Conservation (phyloP, 2,113 vertebrate genomes). For the Girardinichthys multiradiatus region DNA sequence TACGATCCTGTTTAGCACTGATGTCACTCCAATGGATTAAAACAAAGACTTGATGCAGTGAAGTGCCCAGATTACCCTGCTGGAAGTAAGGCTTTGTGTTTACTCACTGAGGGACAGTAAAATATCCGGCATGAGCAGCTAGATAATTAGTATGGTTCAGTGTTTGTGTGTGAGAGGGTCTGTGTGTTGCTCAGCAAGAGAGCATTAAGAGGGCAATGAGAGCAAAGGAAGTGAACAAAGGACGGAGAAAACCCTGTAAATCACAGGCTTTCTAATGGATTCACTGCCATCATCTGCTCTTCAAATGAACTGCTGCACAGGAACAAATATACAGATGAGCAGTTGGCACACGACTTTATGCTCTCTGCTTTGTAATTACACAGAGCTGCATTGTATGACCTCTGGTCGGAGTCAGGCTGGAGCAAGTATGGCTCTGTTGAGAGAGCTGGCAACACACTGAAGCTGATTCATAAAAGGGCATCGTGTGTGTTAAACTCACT, state of each 20-base stretch:
- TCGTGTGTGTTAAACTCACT: background rate
- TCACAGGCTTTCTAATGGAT: slow-evolving; percentile 50
- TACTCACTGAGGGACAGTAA: background rate
- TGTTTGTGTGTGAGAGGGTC: background rate
- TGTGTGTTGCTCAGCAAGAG: background rate
- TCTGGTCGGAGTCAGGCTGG: background rate
- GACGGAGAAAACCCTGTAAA: slow-evolving; percentile 33
- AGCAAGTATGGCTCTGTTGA: background rate
- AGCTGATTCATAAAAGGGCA: background rate
- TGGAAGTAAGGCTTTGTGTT: slow-evolving; percentile 2
- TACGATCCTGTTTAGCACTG: background rate
- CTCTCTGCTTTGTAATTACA: slow-evolving; percentile 30
- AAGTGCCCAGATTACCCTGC: background rate
- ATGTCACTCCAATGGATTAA: background rate
- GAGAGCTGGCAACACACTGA: slow-evolving; percentile 1
- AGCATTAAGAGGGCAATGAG: slow-evolving; percentile 20
- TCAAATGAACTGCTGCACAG: slow-evolving; percentile 44
- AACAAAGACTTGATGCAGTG: background rate
- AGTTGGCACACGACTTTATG: slow-evolving; percentile 8
- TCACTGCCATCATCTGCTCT: slow-evolving; percentile 45
- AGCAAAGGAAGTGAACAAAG: slow-evolving; percentile 22
- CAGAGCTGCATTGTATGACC: background rate
- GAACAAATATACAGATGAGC: slow-evolving; percentile 16
- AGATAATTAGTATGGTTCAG: background rate
- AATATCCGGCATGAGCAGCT: background rate